phyloP scores from a whole-genome alignment of 2,797 vertebrate genomes.

The Sebastes hubbsi region DNA sequence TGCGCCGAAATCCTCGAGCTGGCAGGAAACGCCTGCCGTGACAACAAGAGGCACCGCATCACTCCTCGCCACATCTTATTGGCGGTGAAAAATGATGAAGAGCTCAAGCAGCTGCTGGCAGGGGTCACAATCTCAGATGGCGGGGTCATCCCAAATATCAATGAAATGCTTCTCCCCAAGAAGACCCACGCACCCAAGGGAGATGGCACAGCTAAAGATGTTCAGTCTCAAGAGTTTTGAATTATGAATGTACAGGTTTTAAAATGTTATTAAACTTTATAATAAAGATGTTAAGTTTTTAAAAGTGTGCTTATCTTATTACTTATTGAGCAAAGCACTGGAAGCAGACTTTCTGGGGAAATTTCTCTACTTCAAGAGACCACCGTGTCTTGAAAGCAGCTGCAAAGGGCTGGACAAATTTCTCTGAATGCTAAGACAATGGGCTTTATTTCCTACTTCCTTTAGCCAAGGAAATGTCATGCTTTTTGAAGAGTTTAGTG shows the following conservation, averaged over 20 bases:
- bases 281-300: neutral
- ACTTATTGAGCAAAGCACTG: no score
- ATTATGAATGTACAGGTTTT: neutral
- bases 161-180: constrained; percentile 76
- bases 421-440: neutral
- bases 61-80: constrained; percentile 83
- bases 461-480: no score
- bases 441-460: neutral
- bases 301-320: no score
- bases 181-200: constrained; percentile 60
- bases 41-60: constrained; percentile 82
- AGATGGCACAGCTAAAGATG: constrained; percentile 30
- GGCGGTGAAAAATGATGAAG: constrained; percentile 83
- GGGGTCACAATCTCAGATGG: constrained; percentile 81
- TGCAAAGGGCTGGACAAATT: neutral
- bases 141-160: constrained; percentile 83
- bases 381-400: neutral
- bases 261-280: neutral
- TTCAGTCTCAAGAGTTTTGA: constrained; percentile 79
- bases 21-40: constrained; percentile 74
- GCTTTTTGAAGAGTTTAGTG: neutral
- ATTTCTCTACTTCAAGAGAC: neutral
- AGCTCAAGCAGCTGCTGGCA: constrained; percentile 76
- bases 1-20: constrained; percentile 84
- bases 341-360: neutral